phyloP scores from a whole-genome alignment of 2,888 invertebrate species.

The Therioaphis trifolii region DNA sequence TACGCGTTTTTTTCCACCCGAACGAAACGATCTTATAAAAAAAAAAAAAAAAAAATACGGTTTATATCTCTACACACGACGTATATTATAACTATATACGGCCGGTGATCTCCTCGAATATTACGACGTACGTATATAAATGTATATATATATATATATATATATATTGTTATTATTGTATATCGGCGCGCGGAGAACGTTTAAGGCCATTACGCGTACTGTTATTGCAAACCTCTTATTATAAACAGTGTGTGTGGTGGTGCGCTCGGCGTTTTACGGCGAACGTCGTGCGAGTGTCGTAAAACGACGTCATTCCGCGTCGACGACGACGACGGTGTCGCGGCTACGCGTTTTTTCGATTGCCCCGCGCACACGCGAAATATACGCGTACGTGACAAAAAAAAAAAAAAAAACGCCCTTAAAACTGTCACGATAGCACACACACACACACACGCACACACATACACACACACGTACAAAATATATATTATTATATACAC shows the following conservation, averaged over 20 bases:
- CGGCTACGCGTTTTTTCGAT: not conserved
- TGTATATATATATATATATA: not conserved
- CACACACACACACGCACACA: too few species aligned
- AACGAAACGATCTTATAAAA: not conserved
- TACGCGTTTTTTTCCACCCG: not conserved
- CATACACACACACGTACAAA: too few species aligned
- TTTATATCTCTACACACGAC: not conserved
- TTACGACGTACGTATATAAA: not conserved
- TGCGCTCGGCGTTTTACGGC: conserved; percentile 9
- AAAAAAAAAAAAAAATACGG: too few species aligned
- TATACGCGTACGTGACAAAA: too few species aligned
- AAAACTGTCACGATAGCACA: too few species aligned
- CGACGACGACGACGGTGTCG: not conserved
- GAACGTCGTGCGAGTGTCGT: not conserved
- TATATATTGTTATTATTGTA: not conserved
- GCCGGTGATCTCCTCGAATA: not conserved
- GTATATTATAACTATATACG: not conserved
- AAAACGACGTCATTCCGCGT: conserved; percentile 1
- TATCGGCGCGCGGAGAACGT: not conserved
- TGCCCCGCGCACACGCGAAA: too few species aligned
- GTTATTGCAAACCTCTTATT: conserved; percentile 13
- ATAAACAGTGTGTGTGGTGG: not conserved
- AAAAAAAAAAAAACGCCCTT: too few species aligned
- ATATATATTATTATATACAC: too few species aligned
- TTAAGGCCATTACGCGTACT: conserved; percentile 6